Evolutionary conservation across 2,888 invertebrate genomes (phyloP).

Genomic region (Euplagia quadripunctaria): DNA sequence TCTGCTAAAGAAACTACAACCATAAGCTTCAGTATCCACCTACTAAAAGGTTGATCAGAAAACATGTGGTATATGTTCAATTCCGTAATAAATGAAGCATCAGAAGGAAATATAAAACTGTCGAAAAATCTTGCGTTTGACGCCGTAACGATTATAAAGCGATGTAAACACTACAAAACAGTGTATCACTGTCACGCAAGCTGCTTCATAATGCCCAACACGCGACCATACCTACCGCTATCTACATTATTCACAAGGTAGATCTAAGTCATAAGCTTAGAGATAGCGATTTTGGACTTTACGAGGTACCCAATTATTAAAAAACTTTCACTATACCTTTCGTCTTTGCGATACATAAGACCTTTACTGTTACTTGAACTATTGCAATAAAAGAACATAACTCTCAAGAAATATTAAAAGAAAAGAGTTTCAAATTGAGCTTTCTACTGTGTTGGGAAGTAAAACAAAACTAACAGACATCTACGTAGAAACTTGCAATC

Average conservation of each 20-base stretch:
- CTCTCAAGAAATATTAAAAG: too few species aligned
- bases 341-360: too few species aligned
- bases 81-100: constrained; percentile 25
- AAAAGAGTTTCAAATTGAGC: too few species aligned
- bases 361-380: too few species aligned
- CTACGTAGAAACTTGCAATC: too few species aligned
- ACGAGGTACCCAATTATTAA: not conserved
- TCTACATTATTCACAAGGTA: constrained; percentile 51
- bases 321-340: not conserved
- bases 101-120: constrained; percentile 29
- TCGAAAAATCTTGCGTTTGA: constrained; percentile 46
- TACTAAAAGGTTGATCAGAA: not conserved
- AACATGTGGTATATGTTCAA: not conserved
- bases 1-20: too few species aligned
- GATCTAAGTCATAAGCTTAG: constrained; percentile 28
- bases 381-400: not conserved
- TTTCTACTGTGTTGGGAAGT: too few species aligned
- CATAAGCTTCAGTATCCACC: too few species aligned
- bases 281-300: not conserved
- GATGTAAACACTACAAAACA: constrained; percentile 59
- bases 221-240: constrained; percentile 41
- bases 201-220: constrained; percentile 49
- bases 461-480: too few species aligned
- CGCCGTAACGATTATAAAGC: constrained; percentile 51
- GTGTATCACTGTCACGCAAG: constrained; percentile 58